Conservation (phyloP, 2,113 vertebrate species). For the Corythoichthys intestinalis region DNA sequence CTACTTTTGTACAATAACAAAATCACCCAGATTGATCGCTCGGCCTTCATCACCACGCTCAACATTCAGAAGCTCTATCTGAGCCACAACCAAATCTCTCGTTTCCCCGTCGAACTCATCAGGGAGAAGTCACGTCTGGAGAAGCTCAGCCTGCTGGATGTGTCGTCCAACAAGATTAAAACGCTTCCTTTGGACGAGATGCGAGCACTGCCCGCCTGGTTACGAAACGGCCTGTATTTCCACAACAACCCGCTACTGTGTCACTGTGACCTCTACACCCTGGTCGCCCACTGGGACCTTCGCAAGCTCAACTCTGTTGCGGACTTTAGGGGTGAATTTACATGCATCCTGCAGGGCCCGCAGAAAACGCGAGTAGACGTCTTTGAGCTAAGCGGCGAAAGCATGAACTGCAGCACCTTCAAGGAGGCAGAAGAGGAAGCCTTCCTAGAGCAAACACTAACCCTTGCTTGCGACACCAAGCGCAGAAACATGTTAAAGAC, state of each 20-base stretch:
- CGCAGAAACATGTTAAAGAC: slow-evolving; percentile 76
- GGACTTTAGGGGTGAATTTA: slow-evolving; percentile 86
- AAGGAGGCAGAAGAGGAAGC: slow-evolving; percentile 79
- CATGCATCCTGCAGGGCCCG: slow-evolving; percentile 60
- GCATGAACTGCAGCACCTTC: slow-evolving; percentile 90
- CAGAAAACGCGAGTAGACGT: slow-evolving; percentile 58
- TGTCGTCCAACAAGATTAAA: slow-evolving; percentile 88
- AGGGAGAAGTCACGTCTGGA: slow-evolving; percentile 78
- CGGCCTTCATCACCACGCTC: slow-evolving; percentile 78
- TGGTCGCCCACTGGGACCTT: slow-evolving; percentile 83
- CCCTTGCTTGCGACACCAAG: slow-evolving; percentile 86
- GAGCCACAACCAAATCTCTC: slow-evolving; percentile 87
- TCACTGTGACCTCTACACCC: slow-evolving; percentile 83
- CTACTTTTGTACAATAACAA: slow-evolving; percentile 93
- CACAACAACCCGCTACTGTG: slow-evolving; percentile 87
- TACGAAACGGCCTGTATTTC: slow-evolving; percentile 91
- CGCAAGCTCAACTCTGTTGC: slow-evolving; percentile 82
- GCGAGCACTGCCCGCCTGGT: slow-evolving; percentile 81
- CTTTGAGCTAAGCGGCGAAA: slow-evolving; percentile 72
- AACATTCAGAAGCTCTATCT: slow-evolving; percentile 92
- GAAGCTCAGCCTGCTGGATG: slow-evolving; percentile 83
- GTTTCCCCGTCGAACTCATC: slow-evolving; percentile 88
- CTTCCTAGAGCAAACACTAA: slow-evolving; percentile 79
- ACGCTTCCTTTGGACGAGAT: slow-evolving; percentile 76
- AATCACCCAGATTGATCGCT: slow-evolving; percentile 82